phyloP scores from a whole-genome alignment of 2,113 vertebrate genomes.

The Callaeas wilsoni region DNA sequence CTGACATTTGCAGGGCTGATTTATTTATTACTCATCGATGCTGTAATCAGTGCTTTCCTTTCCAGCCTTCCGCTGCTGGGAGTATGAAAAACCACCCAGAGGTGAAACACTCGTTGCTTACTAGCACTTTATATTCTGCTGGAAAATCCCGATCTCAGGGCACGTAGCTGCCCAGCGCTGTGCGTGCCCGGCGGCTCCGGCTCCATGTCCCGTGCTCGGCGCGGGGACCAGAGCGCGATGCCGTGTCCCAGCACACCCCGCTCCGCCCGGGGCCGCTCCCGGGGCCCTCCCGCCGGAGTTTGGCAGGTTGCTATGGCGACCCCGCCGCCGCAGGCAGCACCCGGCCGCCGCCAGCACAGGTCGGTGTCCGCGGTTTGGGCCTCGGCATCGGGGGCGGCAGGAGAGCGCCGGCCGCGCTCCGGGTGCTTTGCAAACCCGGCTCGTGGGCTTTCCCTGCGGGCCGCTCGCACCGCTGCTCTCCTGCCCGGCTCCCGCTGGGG shows the following conservation, averaged over 20 bases:
- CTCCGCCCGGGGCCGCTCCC: background rate
- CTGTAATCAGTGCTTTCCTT: background rate
- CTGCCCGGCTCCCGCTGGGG: background rate
- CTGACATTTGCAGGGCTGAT: background rate
- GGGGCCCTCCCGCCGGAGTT: background rate
- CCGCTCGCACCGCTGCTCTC: rapidly evolving
- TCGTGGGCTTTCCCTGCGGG: rapidly evolving
- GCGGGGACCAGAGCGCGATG: rapidly evolving
- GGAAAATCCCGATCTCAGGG: background rate
- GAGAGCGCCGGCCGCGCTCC: rapidly evolving
- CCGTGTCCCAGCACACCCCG: rapidly evolving
- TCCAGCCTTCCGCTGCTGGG: background rate
- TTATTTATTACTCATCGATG: background rate
- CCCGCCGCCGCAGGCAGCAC: background rate
- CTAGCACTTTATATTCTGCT: background rate
- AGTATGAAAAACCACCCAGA: background rate
- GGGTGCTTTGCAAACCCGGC: background rate
- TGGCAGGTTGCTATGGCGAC: conserved; percentile 42
- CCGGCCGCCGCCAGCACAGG: background rate
- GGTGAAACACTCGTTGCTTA: background rate
- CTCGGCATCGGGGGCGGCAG: rapidly evolving
- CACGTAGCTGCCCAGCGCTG: rapidly evolving
- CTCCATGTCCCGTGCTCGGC: background rate
- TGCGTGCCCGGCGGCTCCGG: rapidly evolving
- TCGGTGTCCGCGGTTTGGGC: background rate